A percentile compares a stretch with the other conserved stretches of the same genome.
phyloP scores from a whole-genome alignment of 2,888 invertebrate species.

The Athalia rosae region DNA sequence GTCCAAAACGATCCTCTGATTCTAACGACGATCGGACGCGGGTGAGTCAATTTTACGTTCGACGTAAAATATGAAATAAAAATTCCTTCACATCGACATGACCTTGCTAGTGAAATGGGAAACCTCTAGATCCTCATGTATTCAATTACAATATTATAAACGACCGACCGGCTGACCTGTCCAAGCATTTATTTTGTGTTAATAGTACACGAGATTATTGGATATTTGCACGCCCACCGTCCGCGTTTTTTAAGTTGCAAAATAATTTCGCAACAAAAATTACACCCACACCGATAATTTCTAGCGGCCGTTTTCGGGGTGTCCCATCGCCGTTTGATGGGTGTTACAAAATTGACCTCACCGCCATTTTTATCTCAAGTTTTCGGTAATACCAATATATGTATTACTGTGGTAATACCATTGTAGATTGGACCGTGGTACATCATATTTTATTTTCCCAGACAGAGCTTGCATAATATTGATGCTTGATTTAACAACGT shows the following conservation, averaged over 20 bases:
- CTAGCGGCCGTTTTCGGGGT: neutral
- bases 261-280: constrained; percentile 10
- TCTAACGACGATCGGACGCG: neutral
- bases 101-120: constrained; percentile 23
- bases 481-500: too few species aligned
- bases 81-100: neutral
- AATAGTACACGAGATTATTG: constrained; percentile 9
- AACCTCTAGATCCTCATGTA: constrained; percentile 9
- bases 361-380: too few species aligned
- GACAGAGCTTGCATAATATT: too few species aligned
- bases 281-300: constrained; percentile 10
- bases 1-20: neutral
- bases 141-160: neutral
- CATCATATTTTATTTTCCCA: too few species aligned
- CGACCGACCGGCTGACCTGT: neutral
- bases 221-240: constrained; percentile 10
- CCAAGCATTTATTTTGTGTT: neutral
- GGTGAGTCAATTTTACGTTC: constrained; percentile 22
- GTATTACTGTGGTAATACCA: too few species aligned
- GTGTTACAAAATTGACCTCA: too few species aligned
- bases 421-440: too few species aligned
- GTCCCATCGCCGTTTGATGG: neutral
- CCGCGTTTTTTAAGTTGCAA: neutral
- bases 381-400: too few species aligned
- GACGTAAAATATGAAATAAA: neutral